Conservation (phyloP, 2,888 invertebrate genomes). For the Orthonevra nobilis region DNA sequence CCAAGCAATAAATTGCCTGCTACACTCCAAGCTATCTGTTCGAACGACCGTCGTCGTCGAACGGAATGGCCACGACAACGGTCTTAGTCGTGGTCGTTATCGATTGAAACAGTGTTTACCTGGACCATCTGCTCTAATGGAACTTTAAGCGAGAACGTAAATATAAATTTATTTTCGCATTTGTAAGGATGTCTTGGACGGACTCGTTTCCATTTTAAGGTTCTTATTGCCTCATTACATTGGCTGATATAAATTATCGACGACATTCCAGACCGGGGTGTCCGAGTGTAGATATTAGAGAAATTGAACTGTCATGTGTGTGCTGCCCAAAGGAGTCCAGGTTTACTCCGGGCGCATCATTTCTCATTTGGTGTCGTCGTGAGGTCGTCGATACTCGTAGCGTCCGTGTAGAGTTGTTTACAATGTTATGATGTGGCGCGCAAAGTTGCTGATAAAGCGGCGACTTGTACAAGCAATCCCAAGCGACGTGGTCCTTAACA, state of each 20-base stretch:
- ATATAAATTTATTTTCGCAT: slow-evolving; percentile 31
- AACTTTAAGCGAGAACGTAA: slow-evolving; percentile 48
- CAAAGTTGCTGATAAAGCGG: slow-evolving; percentile 3
- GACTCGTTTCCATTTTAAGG: slow-evolving; percentile 28
- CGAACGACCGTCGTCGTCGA: slow-evolving; percentile 1
- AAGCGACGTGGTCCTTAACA: slow-evolving; percentile 3
- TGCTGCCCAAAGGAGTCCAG: neutral
- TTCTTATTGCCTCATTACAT: slow-evolving; percentile 37
- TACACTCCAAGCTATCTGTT: slow-evolving; percentile 34
- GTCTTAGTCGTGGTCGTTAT: slow-evolving; percentile 4
- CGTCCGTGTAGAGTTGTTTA: slow-evolving; percentile 53
- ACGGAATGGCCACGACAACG: neutral
- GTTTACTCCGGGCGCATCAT: no score
- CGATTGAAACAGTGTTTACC: slow-evolving; percentile 22
- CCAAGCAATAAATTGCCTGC: slow-evolving; percentile 61
- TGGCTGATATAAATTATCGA: slow-evolving; percentile 61
- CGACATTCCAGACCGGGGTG: slow-evolving; percentile 43
- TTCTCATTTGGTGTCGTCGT: no score
- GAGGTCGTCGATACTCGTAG: no score
- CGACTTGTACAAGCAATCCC: no score
- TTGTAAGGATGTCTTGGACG: slow-evolving; percentile 22
- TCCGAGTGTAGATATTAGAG: slow-evolving; percentile 30
- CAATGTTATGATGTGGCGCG: slow-evolving; percentile 45
- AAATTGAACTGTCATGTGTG: slow-evolving; percentile 53
- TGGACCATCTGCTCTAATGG: slow-evolving; percentile 55